Evolutionary conservation across 35 echinoderm and acorn worm species (phyloP).

Genomic region (Apostichopus parvimensis): DNA sequence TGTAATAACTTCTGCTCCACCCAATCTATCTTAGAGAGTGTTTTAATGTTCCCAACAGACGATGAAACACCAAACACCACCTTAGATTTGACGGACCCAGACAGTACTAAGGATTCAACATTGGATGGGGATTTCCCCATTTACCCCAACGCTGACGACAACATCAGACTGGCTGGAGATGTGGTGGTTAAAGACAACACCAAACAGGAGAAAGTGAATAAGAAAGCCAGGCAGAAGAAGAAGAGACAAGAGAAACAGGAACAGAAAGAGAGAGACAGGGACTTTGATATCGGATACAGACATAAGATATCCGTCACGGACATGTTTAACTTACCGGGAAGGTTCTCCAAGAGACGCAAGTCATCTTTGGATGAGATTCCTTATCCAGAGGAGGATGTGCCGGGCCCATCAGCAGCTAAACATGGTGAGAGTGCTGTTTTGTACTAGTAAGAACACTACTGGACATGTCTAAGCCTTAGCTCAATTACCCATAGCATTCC

Average conservation of each 20-base stretch:
- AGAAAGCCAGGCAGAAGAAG: not conserved
- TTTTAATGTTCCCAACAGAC: not conserved
- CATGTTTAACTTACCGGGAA: not conserved
- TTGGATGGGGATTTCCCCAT: not conserved
- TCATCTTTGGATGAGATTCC: slow-evolving; percentile 13
- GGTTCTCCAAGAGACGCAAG: not conserved
- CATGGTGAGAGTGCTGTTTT: slow-evolving; percentile 6
- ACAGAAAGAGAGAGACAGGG: slow-evolving; percentile 37
- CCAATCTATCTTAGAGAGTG: not conserved
- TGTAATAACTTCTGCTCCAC: too few relatives aligned
- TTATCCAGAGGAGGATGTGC: not conserved
- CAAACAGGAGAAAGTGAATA: slow-evolving; percentile 11
- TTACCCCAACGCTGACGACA: not conserved
- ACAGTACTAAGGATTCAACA: not conserved
- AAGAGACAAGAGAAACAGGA: slow-evolving; percentile 10
- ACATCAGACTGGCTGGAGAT: not conserved
- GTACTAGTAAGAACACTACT: not conserved
- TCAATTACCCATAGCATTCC: too few relatives aligned
- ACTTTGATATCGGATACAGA: slow-evolving; percentile 41
- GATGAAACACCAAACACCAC: slow-evolving; percentile 10
- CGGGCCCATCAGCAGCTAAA: not conserved
- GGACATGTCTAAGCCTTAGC: too few relatives aligned
- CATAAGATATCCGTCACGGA: not conserved
- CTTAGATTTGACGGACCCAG: not conserved
- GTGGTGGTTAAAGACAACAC: slow-evolving; percentile 10